Evolutionary conservation across 2,888 invertebrate species (phyloP), one percentile per base, ranked within the genome.

Genomic region (Caradrina clavipalpis): DNA sequence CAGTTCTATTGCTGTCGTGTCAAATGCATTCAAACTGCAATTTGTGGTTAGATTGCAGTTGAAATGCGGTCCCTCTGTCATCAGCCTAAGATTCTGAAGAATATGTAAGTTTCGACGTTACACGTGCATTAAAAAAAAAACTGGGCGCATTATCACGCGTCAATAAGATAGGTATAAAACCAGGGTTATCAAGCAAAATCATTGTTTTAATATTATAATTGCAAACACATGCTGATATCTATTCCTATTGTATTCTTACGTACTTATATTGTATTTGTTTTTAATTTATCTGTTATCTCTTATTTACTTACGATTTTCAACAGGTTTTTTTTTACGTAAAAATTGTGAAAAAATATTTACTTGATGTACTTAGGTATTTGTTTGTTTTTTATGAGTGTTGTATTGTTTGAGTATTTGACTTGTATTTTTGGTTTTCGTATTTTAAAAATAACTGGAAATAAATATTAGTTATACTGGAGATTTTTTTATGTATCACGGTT

Each of bases 131-230:
- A 7, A n/a, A n/a, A 22, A 21, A 19, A 42, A 47, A 11, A 19
- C 35, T 39, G 39, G 39, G 39, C 15, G 42, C 35, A 39, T 35
- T 58, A 62, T 73, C 78, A 63, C 49, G 35, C 51, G 11, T 15
- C 26, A 42, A 3, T 21, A 51, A 10, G 39, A 11, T 72, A 78
- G 31, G 47, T 42, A 54, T 11, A 17, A 3, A 15, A 45, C 2
- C 0, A 26, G 51, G 73, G 76, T 78, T 78, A 76, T 76, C 76
- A 57, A 39, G 3, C 15, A 1, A 55, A 59, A 73, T 56, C 35
- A 50, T 65, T 73, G 66, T 73, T 76, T 76, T 62, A 61, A 73
- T 26, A 66, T 62, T 63, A 39, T 73, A 76, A 66, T 78, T 73
- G 54, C 55, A 55, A 72, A 73, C 53, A 76, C 39, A 35, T 26